Base-by-base conservation (phyloP, 2,113 vertebrate genomes). In the Anguilla rostrata region DNA sequence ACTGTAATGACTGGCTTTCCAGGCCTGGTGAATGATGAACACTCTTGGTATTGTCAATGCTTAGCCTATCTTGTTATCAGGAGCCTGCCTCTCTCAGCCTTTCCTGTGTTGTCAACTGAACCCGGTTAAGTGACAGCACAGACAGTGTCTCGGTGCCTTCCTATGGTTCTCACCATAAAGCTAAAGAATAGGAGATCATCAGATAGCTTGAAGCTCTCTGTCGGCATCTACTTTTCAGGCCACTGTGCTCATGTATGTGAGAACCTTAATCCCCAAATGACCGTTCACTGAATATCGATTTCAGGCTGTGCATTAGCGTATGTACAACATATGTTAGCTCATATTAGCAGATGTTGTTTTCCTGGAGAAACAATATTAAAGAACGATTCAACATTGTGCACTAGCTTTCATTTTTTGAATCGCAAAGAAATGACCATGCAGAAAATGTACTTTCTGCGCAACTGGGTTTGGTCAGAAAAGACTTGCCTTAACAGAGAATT, bases 1-100 rank as follows among this genome's bases (percentile, higher is more conserved):
- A 46, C 66, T 71, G 66, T 86, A 87, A 87, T 87, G 75, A 49
- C 49, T 84, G 60, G n/a, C 56, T 53, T 80, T 87, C 53, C 82
- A 80, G 82, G 41, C 40, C 78, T 8, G 75, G 53, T 83, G 86
- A 87, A 39, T 81, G 86, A 84, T 39, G 81, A 56, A 81, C n/a
- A 39, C 83, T n/a, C 53, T 39, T 79, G 12, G 41, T 78, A 87
- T 84, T 87, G 75, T 84, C 60, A 56, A 60, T 83, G 39, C 80
- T 78, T 56, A 66, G 40, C 26, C 83, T 15, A 46, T 40, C 9
- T 4, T 63, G 20, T 84, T 53, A 57, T 81, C 78, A n/a, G 49
- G 63, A 85, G 46, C 84, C 40, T 43, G 20, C 40, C 66, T 85
- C 49, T 53, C 49, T 86, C 5, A 60, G 81, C 39, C 34, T 41